Percentiles rank a stretch among this genome's conserved stretches.
Conservation (phyloP, 2,888 invertebrate species). For the Drosophila rellima region DNA sequence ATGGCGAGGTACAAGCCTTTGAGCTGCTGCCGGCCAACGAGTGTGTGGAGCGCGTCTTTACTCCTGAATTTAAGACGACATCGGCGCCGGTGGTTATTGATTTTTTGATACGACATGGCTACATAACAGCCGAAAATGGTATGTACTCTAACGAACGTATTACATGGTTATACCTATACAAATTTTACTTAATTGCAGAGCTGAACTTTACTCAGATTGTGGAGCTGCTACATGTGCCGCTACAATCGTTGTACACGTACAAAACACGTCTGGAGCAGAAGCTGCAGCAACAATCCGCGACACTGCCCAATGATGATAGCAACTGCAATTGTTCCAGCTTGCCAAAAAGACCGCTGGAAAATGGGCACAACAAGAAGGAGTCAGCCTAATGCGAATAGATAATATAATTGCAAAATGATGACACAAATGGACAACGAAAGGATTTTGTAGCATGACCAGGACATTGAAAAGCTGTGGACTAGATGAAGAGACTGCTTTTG, state of each 20-base stretch:
- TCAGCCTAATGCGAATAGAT: conserved; percentile 32
- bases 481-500: conserved; percentile 59
- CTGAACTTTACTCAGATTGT: conserved; percentile 93
- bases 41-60: conserved; percentile 92
- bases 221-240: conserved; percentile 94
- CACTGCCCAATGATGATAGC: conserved; percentile 55
- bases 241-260: conserved; percentile 92
- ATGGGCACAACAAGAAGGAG: conserved; percentile 76
- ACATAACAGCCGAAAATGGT: conserved; percentile 96
- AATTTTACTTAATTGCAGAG: conserved; percentile 87
- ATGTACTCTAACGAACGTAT: background rate
- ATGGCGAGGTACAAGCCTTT: conserved; percentile 97
- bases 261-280: conserved; percentile 80
- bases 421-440: conserved; percentile 39
- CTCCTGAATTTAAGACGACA: conserved; percentile 96
- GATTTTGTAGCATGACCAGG: conserved; percentile 26
- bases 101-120: conserved; percentile 96
- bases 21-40: conserved; percentile 94
- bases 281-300: conserved; percentile 57
- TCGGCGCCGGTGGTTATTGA: conserved; percentile 96
- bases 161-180: background rate
- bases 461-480: conserved; percentile 53
- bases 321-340: conserved; percentile 56
- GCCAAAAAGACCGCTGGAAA: conserved; percentile 69
- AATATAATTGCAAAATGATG: conserved; percentile 12